phyloP scores from a whole-genome alignment of 2,888 invertebrate species.

The Eumerus sabulonum region DNA sequence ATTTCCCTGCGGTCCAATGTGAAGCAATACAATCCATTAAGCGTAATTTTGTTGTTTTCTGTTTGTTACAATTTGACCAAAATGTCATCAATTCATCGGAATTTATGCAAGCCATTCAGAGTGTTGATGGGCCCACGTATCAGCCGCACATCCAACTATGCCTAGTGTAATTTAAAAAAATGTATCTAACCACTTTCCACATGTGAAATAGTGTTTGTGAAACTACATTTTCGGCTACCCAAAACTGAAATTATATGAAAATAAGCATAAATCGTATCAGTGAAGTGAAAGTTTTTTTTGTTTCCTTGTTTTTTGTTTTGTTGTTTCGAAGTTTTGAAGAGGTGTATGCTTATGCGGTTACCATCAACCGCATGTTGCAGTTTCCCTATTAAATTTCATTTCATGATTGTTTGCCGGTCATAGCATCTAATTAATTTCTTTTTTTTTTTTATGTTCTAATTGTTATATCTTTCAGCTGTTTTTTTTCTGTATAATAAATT shows the following conservation, averaged over 20 bases:
- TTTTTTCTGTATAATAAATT: too few species aligned
- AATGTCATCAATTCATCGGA: conserved; percentile 53
- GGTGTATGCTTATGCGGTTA: conserved; percentile 19
- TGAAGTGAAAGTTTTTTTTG: conserved; percentile 61
- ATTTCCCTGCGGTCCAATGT: conserved; percentile 21
- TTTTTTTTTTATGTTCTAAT: background rate
- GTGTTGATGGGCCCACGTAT: conserved; percentile 18
- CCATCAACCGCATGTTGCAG: conserved; percentile 15
- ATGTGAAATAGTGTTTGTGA: background rate
- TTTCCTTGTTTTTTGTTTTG: background rate
- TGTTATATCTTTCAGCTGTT: too few species aligned
- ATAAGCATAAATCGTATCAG: background rate
- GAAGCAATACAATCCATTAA: conserved; percentile 42
- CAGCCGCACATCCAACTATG: background rate
- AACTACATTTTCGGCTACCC: conserved; percentile 30
- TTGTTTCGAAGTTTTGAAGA: conserved; percentile 13
- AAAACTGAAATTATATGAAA: conserved; percentile 9
- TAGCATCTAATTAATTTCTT: conserved; percentile 55
- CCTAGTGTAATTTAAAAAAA: conserved; percentile 55
- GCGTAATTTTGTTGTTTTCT: conserved; percentile 3
- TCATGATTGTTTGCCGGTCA: conserved; percentile 34
- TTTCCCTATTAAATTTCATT: background rate
- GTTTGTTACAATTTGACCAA: conserved; percentile 36
- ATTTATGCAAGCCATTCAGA: conserved; percentile 28
- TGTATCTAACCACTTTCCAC: conserved; percentile 39